Base-by-base conservation (phyloP, 2,113 vertebrate genomes). In the Prunella himalayana region DNA sequence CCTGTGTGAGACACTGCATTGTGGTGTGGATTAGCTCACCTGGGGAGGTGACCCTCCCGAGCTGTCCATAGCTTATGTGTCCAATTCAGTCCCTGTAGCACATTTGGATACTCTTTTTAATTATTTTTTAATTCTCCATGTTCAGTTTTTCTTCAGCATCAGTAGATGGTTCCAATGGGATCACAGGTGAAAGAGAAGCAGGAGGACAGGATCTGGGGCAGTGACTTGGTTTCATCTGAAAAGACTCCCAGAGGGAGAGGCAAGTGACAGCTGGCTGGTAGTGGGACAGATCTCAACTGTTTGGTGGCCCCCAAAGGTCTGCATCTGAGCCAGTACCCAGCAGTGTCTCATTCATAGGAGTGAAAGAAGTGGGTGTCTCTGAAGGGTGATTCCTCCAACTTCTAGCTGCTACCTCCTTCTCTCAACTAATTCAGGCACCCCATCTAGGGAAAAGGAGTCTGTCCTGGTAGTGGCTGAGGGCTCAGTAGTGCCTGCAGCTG, bases 341-440 rank as follows among this genome's bases (percentile, higher is more conserved):
- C 33, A 56, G 24, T 3, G 45, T 47, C 70, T 45, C 3, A 1
- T 35, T 63, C 49, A 64, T 1, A 47, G 63, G 27, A 50, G 17
- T 50, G 18, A 92, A 86, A 92, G 42, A 73, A 77, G 70, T 5
- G 22, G 28, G 12, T 20, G 44, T 30, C n/a, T 79, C 61, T 35
- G 65, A 61, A 61, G 5, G 7, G 20, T 0, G 0, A 61, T 44
- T 80, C 35, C 33, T 77, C 59, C 6, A 1, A 24, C 35, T 77
- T 73, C 21, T 33, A 27, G 18, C 79, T 77, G 33, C 42, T 77
- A 10, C 15, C 25, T 80, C 25, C 51, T 94, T 44, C 63, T 65
- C 22, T 45, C 39, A 49, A 47, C 14, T 44, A 45, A 33, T 63
- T 86, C 25, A 72, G 41, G 51, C 10, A 56, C 22, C 14, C 49